These are phyloP conservation scores for Ceriagrion tenellum DNA, from an alignment of 2,888 invertebrate species.

Conservation along the genomic window DNA sequence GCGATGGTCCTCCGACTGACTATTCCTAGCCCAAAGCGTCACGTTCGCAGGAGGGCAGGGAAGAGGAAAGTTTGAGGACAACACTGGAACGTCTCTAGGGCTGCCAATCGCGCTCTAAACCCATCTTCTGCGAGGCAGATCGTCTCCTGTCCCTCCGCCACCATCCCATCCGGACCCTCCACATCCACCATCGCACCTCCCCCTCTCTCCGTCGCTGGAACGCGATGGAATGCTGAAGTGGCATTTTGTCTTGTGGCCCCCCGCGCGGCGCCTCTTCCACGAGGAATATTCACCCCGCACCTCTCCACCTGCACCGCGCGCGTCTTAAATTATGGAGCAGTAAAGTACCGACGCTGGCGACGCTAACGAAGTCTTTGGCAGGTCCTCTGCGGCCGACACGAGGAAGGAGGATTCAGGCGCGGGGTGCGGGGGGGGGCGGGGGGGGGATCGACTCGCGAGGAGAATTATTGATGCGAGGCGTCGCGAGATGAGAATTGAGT, in stretches of 20 bases:
- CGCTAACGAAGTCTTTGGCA: slow-evolving; percentile 65
- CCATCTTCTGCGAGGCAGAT: slow-evolving; percentile 56
- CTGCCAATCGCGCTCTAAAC: background rate
- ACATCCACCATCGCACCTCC: background rate
- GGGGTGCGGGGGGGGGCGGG: background rate
- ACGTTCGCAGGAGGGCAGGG: background rate
- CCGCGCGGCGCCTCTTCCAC: slow-evolving; percentile 31
- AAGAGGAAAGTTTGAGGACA: background rate
- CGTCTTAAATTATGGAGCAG: slow-evolving; percentile 62
- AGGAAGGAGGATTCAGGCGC: no score
- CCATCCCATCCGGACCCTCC: background rate
- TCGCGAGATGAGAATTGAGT: slow-evolving; percentile 55
- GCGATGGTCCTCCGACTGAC: background rate
- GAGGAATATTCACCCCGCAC: background rate
- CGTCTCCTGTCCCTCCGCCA: slow-evolving; percentile 18
- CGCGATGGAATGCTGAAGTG: slow-evolving; percentile 39
- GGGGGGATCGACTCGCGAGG: background rate
- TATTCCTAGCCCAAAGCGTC: slow-evolving; percentile 22
- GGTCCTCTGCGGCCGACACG: slow-evolving; percentile 14
- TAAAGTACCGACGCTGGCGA: slow-evolving; percentile 56
- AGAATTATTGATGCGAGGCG: slow-evolving; percentile 56
- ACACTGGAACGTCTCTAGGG: background rate
- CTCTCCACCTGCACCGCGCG: slow-evolving; percentile 14
- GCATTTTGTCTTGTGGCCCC: slow-evolving; percentile 60
- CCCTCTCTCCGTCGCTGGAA: background rate